Conservation (phyloP, 2,888 invertebrate species). For the Rhopalosiphum nymphaeae region DNA sequence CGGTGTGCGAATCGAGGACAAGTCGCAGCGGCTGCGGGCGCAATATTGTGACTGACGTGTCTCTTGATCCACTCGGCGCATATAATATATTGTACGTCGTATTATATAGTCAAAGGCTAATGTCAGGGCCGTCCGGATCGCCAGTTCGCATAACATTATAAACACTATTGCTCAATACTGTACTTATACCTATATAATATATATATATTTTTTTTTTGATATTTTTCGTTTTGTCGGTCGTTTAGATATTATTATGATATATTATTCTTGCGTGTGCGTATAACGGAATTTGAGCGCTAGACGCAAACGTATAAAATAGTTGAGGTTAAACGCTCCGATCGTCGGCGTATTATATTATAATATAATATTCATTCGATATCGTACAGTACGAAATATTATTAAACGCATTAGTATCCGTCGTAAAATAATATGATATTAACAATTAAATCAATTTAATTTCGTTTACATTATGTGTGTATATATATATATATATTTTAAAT, state of each 20-base stretch:
- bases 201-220: background rate
- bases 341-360: background rate
- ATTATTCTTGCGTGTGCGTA: background rate
- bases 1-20: constrained; percentile 45
- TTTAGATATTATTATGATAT: background rate
- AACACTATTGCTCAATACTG: background rate
- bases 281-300: background rate
- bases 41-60: constrained; percentile 28
- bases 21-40: constrained; percentile 29
- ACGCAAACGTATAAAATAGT: background rate
- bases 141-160: constrained; percentile 9
- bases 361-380: background rate
- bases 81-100: background rate
- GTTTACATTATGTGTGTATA: background rate
- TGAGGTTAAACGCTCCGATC: background rate
- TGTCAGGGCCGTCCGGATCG: constrained; percentile 57
- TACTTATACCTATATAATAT: background rate
- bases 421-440: background rate
- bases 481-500: background rate
- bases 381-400: background rate
- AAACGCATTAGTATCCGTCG: background rate
- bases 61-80: background rate
- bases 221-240: background rate
- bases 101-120: constrained; percentile 55
- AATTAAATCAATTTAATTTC: background rate